Conservation (phyloP, 2,888 invertebrate species). For the Drosophila phalerata region DNA sequence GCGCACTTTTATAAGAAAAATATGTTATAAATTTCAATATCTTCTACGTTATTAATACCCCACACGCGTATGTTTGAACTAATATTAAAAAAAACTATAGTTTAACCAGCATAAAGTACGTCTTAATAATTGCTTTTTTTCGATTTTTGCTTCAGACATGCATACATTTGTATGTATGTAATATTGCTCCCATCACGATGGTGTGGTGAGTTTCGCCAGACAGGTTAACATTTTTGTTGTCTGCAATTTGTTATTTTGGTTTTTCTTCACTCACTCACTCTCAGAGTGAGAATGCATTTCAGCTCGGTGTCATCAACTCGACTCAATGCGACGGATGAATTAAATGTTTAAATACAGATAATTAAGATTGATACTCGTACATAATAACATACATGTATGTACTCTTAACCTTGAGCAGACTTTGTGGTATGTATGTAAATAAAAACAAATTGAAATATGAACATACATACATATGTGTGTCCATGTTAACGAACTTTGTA, state of each 20-base stretch:
- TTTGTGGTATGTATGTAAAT: slow-evolving; percentile 12
- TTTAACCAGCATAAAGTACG: slow-evolving; percentile 21
- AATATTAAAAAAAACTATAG: slow-evolving; percentile 11
- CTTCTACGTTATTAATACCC: slow-evolving; percentile 26
- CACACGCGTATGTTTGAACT: neutral
- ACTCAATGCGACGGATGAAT: slow-evolving; percentile 23
- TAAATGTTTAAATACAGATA: slow-evolving; percentile 1
- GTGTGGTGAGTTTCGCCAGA: slow-evolving; percentile 63
- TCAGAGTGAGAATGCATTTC: slow-evolving; percentile 23
- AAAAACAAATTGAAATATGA: slow-evolving; percentile 14
- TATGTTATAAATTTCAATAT: slow-evolving; percentile 42
- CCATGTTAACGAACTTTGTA: slow-evolving; percentile 63
- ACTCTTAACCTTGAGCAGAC: slow-evolving; percentile 13
- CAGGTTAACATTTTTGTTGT: slow-evolving; percentile 61
- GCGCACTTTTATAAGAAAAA: slow-evolving; percentile 63
- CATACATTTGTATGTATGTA: slow-evolving; percentile 39
- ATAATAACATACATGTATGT: slow-evolving; percentile 5
- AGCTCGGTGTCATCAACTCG: slow-evolving; percentile 24
- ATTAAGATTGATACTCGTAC: neutral
- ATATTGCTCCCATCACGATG: slow-evolving; percentile 24
- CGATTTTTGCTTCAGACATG: slow-evolving; percentile 22
- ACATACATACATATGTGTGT: slow-evolving; percentile 10
- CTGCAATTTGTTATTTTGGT: slow-evolving; percentile 46
- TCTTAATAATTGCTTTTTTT: slow-evolving; percentile 29
- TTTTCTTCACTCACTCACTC: neutral